phyloP scores from a whole-genome alignment of 2,797 vertebrate species.

The Platyrinchus mystaceus region DNA sequence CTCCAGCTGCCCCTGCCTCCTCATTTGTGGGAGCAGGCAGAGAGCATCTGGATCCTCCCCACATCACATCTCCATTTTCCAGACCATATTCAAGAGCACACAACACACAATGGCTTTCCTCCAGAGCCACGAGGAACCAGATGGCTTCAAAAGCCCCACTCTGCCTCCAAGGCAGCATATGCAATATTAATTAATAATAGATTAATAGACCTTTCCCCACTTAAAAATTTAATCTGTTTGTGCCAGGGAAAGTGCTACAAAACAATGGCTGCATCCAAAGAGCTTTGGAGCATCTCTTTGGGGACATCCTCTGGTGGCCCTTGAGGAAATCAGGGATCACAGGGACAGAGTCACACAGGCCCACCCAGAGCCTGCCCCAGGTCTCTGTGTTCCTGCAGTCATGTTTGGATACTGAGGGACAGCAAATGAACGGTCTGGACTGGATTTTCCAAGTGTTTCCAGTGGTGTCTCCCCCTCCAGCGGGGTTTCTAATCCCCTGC shows the following conservation, averaged over 20 bases:
- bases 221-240: slow-evolving; percentile 17
- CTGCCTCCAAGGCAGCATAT: slow-evolving; percentile 21
- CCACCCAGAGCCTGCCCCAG: not conserved
- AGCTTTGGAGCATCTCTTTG: not conserved
- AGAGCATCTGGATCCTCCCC: not conserved
- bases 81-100: not conserved
- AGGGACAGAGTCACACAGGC: not conserved
- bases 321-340: not conserved
- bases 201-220: slow-evolving; percentile 60
- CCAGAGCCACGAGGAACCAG: slow-evolving; percentile 22
- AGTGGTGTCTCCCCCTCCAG: not conserved
- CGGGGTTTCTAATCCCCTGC: not conserved
- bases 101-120: not conserved
- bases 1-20: not conserved
- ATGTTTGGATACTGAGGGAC: not conserved
- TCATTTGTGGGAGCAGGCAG: not conserved
- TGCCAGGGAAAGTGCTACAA: not conserved
- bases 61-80: not conserved
- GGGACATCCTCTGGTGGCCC: not conserved
- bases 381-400: not conserved
- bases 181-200: slow-evolving; percentile 71
- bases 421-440: not conserved
- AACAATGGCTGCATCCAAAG: not conserved
- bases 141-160: slow-evolving; percentile 58
- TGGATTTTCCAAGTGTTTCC: not conserved